Base-by-base conservation (phyloP, 2,797 vertebrate species). In the Danio albolineatus region DNA sequence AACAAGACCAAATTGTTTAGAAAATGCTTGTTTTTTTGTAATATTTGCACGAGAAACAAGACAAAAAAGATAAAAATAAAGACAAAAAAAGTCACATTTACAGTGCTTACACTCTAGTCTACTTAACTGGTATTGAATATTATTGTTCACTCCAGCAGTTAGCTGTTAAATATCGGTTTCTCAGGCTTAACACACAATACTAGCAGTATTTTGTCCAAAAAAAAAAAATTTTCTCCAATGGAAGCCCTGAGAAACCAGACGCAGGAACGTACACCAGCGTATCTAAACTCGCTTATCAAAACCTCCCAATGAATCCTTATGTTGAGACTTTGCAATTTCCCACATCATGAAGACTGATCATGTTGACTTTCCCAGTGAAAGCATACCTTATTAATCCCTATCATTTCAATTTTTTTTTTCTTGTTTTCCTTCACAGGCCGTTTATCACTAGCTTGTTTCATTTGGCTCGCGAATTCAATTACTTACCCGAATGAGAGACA, bases 281-380 rank as follows among this genome's bases (percentile, higher is more conserved):
- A 46, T 73, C 36, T 61, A 16, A 73, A 36, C 28, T 48, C 17
- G 14, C 53, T 67, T 38, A 61, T 73, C 56, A 61, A 61, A 73
- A 73, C 38, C 14, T 38, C 48, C 17, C 39, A 36, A 38, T 56
- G 17, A 21, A 51, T 53, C 17, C 53, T 67, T 10, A 53, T 69
- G 54, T 49, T 46, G 38, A 54, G 39, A 71, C 41, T 44, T 21
- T 43, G 7, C 71, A 5, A 21, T n/a, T 43, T 64, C 69, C 17
- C 76, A 57, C 56, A 1, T 72, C 65, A 28, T 51, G 36, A 76
- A 51, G 21, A 54, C 54, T 19, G 56, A 73, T 39, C 51, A 48
- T 80, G 60, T 48, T 73, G 60, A 53, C 36, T 76, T 75, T 57
- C 85, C 85, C 85, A 90, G 84, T 77, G 83, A 84, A 80, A 90